These are phyloP conservation scores for Hemibagrus wyckioides DNA, from an alignment of 2,113 vertebrate species.

Conservation along the genomic window DNA sequence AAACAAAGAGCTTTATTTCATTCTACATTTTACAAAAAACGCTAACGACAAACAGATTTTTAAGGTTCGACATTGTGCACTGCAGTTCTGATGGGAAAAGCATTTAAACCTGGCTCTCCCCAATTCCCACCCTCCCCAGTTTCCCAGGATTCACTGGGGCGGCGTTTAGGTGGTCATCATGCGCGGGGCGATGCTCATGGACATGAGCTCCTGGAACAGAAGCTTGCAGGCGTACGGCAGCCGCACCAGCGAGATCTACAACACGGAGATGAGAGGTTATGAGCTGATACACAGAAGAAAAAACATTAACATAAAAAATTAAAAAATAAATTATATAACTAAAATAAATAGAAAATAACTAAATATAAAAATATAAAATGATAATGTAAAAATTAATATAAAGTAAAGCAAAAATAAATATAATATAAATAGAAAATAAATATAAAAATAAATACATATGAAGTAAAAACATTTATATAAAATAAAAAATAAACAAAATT, in stretches of 20 bases:
- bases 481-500: too few species aligned
- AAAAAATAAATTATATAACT: too few species aligned
- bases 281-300: neutral
- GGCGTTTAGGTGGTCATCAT: slow-evolving; percentile 83
- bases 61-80: neutral
- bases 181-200: slow-evolving; percentile 98
- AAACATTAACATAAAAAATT: too few species aligned
- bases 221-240: slow-evolving; percentile 98
- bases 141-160: neutral
- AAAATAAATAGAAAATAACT: too few species aligned
- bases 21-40: slow-evolving; percentile 21
- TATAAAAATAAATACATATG: too few species aligned
- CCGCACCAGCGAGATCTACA: slow-evolving; percentile 92
- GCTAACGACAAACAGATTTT: neutral
- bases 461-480: too few species aligned
- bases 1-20: slow-evolving; percentile 45
- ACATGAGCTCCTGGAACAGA: slow-evolving; percentile 97
- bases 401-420: too few species aligned
- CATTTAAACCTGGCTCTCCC: neutral
- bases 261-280: neutral
- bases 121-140: neutral
- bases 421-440: too few species aligned
- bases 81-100: neutral
- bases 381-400: too few species aligned
- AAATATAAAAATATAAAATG: too few species aligned